phyloP scores from a whole-genome alignment of 2,113 vertebrate species.

The Antechinus stuartii region DNA sequence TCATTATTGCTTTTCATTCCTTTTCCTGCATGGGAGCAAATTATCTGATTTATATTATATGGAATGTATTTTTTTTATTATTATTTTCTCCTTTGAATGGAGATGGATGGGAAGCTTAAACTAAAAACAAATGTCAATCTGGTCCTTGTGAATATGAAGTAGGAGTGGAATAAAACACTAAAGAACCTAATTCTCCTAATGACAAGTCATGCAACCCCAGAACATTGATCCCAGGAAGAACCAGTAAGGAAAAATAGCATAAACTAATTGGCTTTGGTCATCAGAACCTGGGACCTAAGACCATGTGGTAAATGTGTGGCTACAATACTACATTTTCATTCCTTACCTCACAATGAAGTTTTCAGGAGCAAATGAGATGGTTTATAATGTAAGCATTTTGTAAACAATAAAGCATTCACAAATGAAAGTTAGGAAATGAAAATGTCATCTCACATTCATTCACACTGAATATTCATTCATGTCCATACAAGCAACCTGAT shows the following conservation, averaged over 20 bases:
- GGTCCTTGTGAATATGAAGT: neutral
- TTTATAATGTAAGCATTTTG: neutral
- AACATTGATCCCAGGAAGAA: neutral
- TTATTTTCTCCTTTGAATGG: neutral
- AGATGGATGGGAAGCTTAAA: neutral
- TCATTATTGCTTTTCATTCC: neutral
- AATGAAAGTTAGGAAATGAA: neutral
- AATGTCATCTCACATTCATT: neutral
- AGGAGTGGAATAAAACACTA: neutral
- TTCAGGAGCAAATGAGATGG: neutral
- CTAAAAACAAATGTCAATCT: neutral
- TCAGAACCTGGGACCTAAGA: neutral
- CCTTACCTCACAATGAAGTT: neutral
- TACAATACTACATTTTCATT: neutral
- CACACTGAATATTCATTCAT: neutral
- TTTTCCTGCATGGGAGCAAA: neutral
- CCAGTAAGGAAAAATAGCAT: neutral
- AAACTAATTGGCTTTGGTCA: neutral
- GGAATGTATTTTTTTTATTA: neutral
- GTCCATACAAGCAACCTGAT: neutral
- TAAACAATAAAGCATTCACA: neutral
- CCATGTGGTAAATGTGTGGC: neutral
- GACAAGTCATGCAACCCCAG: neutral
- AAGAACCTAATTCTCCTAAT: neutral
- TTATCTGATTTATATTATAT: neutral